These are phyloP conservation scores for Eurypyga helias DNA, from an alignment of 2,113 vertebrate species.

Conservation along the genomic window DNA sequence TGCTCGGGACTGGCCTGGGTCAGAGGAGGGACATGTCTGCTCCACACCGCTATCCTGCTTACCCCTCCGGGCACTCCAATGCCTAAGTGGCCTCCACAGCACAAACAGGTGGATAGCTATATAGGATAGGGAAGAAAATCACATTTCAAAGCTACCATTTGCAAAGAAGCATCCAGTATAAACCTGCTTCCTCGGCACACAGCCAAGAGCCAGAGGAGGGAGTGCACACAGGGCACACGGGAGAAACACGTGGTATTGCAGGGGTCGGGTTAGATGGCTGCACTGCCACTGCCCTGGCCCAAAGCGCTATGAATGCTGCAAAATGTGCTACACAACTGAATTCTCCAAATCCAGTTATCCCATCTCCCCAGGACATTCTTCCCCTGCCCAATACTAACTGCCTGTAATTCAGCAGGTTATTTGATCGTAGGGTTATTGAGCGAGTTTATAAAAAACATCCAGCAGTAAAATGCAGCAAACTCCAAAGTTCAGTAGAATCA, in stretches of 20 bases:
- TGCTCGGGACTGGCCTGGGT: neutral
- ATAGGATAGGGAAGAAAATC: neutral
- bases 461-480: neutral
- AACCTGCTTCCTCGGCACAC: neutral
- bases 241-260: neutral
- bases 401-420: slow-evolving; percentile 9
- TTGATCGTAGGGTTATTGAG: neutral
- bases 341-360: slow-evolving; percentile 22
- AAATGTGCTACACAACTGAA: neutral
- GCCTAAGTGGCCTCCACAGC: neutral
- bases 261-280: neutral
- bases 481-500: neutral
- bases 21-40: neutral
- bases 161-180: neutral
- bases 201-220: neutral
- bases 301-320: neutral
- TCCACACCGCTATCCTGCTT: neutral
- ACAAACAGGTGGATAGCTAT: neutral
- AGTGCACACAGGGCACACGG: fast-evolving
- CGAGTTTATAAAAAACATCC: neutral
- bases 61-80: neutral
- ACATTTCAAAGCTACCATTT: neutral
- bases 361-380: neutral
- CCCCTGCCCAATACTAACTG: neutral
- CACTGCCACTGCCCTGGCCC: neutral